These are phyloP conservation scores for Elephas maximus DNA, from an alignment of 2,113 vertebrate species.

Conservation along the genomic window DNA sequence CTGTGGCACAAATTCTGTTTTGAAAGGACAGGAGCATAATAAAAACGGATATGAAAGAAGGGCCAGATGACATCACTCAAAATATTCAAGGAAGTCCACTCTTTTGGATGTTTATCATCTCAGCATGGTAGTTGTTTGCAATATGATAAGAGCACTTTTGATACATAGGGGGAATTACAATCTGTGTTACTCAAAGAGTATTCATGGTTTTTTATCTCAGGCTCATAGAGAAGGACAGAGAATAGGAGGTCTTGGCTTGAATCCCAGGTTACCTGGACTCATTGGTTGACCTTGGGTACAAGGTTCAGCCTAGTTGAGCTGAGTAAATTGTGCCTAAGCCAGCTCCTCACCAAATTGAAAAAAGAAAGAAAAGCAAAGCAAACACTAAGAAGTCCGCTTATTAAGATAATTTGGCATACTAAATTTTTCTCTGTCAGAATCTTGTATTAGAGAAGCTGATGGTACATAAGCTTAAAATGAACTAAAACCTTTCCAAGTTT, in stretches of 20 bases:
- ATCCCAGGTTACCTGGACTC: slow-evolving; percentile 71
- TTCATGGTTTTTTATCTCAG: slow-evolving; percentile 75
- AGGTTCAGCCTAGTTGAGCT: slow-evolving; percentile 49
- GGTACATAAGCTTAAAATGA: background rate
- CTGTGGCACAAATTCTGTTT: slow-evolving; percentile 53
- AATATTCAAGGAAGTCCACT: slow-evolving; percentile 83
- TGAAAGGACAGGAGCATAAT: slow-evolving; percentile 76
- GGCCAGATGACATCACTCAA: slow-evolving; percentile 83
- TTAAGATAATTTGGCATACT: background rate
- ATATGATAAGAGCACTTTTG: slow-evolving; percentile 87
- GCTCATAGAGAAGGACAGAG: slow-evolving; percentile 58
- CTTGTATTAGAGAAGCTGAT: background rate
- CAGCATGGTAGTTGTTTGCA: slow-evolving; percentile 85
- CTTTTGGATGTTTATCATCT: slow-evolving; percentile 85
- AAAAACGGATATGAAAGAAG: slow-evolving; percentile 85
- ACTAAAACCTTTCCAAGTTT: background rate
- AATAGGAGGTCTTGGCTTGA: slow-evolving; percentile 73
- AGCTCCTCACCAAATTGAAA: slow-evolving; percentile 16
- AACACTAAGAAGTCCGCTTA: background rate
- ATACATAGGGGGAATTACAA: slow-evolving; percentile 64
- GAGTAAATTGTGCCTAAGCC: slow-evolving; percentile 53
- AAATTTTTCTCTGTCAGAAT: background rate
- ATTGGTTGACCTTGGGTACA: slow-evolving; percentile 59
- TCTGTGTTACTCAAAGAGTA: slow-evolving; percentile 63
- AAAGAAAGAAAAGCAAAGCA: background rate